A percentile compares a stretch with the other conserved stretches of the same genome.
These are phyloP conservation scores for Spatula versicolor DNA, from an alignment of 2,797 vertebrate species.

Conservation along the genomic window DNA sequence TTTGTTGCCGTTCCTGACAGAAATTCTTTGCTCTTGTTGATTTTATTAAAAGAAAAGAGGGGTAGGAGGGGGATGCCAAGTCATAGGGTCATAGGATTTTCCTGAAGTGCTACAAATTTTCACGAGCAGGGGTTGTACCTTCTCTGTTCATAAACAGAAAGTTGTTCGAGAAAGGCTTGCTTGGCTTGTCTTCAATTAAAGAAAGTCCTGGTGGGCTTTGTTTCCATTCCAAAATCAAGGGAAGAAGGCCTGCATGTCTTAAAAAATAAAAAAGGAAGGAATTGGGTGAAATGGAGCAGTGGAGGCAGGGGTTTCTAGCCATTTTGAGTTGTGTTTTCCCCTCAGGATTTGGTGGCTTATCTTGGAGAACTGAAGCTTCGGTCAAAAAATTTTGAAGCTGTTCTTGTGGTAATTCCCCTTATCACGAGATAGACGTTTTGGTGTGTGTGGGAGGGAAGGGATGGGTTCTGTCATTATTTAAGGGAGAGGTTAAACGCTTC, in stretches of 20 bases:
- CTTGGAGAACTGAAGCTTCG: background rate
- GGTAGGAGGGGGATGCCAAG: no score
- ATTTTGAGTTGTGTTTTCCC: background rate
- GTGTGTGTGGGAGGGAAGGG: background rate
- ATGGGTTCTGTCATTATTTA: conserved; percentile 1
- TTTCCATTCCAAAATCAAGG: background rate
- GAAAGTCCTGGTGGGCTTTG: background rate
- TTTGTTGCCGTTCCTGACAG: background rate
- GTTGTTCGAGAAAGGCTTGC: background rate
- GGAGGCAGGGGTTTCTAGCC: background rate
- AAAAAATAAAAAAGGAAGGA: background rate
- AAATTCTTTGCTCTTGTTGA: background rate
- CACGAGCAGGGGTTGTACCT: background rate
- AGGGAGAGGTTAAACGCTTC: conserved; percentile 17
- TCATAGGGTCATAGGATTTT: background rate
- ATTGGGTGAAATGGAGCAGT: background rate
- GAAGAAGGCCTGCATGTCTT: background rate
- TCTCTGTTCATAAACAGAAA: background rate
- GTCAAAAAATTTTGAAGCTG: background rate
- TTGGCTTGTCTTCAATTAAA: background rate
- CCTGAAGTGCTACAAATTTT: background rate
- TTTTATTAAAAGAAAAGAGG: background rate
- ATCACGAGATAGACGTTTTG: background rate
- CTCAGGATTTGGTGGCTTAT: background rate
- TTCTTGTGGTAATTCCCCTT: background rate